Evolutionary conservation across 2,797 vertebrate species (phyloP).

Genomic region (Molossus alvarezi): DNA sequence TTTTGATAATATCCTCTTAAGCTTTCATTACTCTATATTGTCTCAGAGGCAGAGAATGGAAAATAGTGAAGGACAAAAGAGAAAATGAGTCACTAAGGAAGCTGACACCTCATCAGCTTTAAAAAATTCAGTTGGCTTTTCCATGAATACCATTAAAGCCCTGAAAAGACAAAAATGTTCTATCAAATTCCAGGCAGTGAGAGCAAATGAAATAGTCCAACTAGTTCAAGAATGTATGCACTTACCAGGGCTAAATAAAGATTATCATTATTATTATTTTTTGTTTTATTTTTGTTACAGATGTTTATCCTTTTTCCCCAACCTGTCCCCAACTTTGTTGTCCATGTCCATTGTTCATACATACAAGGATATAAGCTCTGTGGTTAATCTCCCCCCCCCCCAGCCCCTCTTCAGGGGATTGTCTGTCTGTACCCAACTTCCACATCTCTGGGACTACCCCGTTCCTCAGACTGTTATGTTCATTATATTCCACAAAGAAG

Average conservation of each 20-base stretch:
- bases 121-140: constrained; percentile 83
- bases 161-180: constrained; percentile 73
- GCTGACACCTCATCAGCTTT: constrained; percentile 84
- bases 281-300: too few species aligned
- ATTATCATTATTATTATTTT: neutral
- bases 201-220: constrained; percentile 71
- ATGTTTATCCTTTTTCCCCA: too few species aligned
- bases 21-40: constrained; percentile 68
- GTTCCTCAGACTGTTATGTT: too few species aligned
- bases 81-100: constrained; percentile 83
- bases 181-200: constrained; percentile 71
- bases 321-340: too few species aligned
- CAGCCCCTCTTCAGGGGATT: too few species aligned
- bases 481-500: too few species aligned
- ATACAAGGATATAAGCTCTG: too few species aligned
- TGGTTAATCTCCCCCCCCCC: too few species aligned
- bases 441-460: too few species aligned
- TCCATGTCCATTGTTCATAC: too few species aligned
- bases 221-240: constrained; percentile 59
- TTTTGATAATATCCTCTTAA: constrained; percentile 29
- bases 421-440: too few species aligned
- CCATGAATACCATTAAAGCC: constrained; percentile 85
- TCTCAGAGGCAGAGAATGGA: constrained; percentile 73
- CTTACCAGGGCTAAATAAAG: constrained; percentile 46
- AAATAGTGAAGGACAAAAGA: constrained; percentile 80